These are phyloP conservation scores for Elanus axillaris DNA, from an alignment of 2,113 vertebrate genomes.

Conservation along the genomic window DNA sequence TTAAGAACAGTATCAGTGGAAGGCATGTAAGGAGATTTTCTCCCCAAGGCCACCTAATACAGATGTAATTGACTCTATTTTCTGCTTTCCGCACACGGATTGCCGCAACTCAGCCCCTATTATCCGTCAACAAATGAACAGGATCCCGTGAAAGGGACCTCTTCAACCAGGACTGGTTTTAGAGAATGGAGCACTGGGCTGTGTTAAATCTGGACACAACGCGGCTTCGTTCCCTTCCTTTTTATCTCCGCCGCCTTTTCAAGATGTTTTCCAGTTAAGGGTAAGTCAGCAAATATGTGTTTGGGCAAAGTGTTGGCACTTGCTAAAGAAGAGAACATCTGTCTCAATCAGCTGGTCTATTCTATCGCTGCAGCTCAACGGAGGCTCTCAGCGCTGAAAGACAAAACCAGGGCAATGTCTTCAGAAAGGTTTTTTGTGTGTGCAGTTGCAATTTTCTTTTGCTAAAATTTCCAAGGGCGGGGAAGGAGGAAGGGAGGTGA, in stretches of 20 bases:
- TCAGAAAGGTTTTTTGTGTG: not conserved
- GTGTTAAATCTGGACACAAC: slow-evolving; percentile 74
- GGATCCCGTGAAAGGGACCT: slow-evolving; percentile 69
- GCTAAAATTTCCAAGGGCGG: not conserved
- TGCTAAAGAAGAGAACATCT: slow-evolving; percentile 64
- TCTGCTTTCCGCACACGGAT: slow-evolving; percentile 77
- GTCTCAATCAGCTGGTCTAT: slow-evolving; percentile 60
- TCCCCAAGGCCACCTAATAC: slow-evolving; percentile 74
- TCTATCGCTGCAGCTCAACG: not conserved
- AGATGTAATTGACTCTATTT: slow-evolving; percentile 82
- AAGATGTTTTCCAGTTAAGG: slow-evolving; percentile 57
- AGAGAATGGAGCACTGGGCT: slow-evolving; percentile 71
- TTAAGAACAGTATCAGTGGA: slow-evolving; percentile 63
- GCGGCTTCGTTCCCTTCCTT: slow-evolving; percentile 34
- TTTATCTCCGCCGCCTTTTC: slow-evolving; percentile 57
- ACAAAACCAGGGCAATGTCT: slow-evolving; percentile 22
- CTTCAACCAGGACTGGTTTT: slow-evolving; percentile 60
- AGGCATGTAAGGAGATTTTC: slow-evolving; percentile 74
- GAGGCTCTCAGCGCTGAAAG: not conserved
- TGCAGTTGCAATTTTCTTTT: slow-evolving; percentile 3
- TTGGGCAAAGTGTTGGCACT: slow-evolving; percentile 60
- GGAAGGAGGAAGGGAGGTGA: slow-evolving; percentile 43
- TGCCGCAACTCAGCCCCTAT: slow-evolving; percentile 71
- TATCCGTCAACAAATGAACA: slow-evolving; percentile 79
- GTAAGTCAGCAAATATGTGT: slow-evolving; percentile 78